A percentile compares a stretch with the other conserved stretches of the same genome.
Conservation (phyloP, 2,888 invertebrate genomes). For the Germaria angustata region DNA sequence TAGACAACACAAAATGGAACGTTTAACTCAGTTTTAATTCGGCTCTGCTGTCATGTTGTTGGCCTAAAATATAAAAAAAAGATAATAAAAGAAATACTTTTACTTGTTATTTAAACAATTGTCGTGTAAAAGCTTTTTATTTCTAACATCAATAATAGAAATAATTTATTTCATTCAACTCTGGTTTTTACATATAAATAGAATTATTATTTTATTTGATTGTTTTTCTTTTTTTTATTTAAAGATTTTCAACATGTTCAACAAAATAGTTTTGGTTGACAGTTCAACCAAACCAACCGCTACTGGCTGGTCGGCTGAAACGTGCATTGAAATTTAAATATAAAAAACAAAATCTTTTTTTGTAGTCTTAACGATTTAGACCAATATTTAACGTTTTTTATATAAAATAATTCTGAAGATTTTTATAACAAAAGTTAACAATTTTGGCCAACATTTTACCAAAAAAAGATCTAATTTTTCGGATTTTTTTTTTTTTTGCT, state of each 20-base stretch:
- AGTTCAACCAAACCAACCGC: not conserved
- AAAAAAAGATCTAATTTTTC: too few species aligned
- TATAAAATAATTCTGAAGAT: too few species aligned
- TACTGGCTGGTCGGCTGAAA: not conserved
- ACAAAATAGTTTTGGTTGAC: not conserved
- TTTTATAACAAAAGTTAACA: too few species aligned
- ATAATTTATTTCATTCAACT: too few species aligned
- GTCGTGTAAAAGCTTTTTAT: constrained; percentile 6
- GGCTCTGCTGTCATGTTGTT: not conserved
- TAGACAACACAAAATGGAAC: not conserved
- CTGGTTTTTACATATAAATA: not conserved
- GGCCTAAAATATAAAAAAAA: too few species aligned
- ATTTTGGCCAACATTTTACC: too few species aligned
- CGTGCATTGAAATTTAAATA: not conserved
- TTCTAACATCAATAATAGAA: too few species aligned
- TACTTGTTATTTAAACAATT: constrained; percentile 40
- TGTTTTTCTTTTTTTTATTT: constrained; percentile 1
- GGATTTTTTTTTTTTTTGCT: too few species aligned
- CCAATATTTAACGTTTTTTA: too few species aligned
- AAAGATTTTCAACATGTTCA: not conserved
- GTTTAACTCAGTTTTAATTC: not conserved
- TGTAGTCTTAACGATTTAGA: too few species aligned
- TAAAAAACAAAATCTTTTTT: not conserved
- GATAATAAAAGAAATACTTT: not conserved
- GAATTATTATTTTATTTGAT: not conserved